Evolutionary conservation across 1,140 invertebrate genomes (phyloP), one percentile per base, ranked within the genome.

Genomic region (Manduca sexta): DNA sequence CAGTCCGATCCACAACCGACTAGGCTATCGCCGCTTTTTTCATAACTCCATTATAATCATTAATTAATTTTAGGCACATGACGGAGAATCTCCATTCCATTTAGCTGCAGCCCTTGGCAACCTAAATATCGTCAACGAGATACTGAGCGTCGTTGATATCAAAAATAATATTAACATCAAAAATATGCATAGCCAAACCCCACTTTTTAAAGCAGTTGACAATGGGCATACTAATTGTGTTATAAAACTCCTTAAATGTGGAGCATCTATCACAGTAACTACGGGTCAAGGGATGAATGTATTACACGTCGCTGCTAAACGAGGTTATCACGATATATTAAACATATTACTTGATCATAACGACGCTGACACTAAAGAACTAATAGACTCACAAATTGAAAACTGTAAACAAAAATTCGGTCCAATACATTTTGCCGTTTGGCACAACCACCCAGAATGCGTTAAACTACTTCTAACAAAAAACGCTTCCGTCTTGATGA

Each of bases 381-480:
- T 73, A 71, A 70, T 78, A 39, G 75, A 78, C 51, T 47, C 58
- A 13, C 41, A 70, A 56, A 75, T 65, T 26, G 50, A 58, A n/a
- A 45, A 53, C 2, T 67, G 72, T 7, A 58, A 60, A 46, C 52
- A 64, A 59, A 87, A 86, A n/a, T 74, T 84, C 51, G 88, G 91
- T 1, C 89, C 93, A 0, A 77, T 94, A 16, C 93, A 94, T 83
- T 86, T 91, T 16, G 92, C 93, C n/a, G 91, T 92, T 2, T 77
- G 84, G 29, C 88, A 90, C 60, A 92, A 93, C 16, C 89, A 92
- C 61, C 59, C 87, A 4, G 87, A 89, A 2, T 89, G 93, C 34
- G 81, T 92, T 3, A 86, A 91, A 58, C 72, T 90, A 39, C 74
- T 94, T 1, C 59, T 93, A 11, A 76, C 86, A n/a, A 88, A 88